Percentiles rank a stretch among this genome's conserved stretches.
phyloP scores from a whole-genome alignment of 2,888 invertebrate genomes.

The Drosophila fulvimacula region DNA sequence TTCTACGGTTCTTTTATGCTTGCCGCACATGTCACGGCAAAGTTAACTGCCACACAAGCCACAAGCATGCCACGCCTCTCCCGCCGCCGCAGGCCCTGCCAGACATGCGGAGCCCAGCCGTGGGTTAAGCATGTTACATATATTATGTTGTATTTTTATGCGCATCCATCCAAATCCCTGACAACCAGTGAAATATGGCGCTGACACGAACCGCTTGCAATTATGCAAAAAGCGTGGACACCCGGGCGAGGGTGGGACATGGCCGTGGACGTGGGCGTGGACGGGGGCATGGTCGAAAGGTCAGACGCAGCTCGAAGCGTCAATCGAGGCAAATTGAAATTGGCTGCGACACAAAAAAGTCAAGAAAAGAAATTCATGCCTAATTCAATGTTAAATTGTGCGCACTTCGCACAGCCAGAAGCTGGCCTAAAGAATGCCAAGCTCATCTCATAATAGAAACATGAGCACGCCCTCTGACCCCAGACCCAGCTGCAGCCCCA shows the following conservation, averaged over 20 bases:
- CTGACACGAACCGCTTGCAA: slow-evolving; percentile 48
- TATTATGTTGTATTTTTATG: slow-evolving; percentile 62
- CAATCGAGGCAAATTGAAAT: slow-evolving; percentile 62
- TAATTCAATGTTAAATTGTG: slow-evolving; percentile 70
- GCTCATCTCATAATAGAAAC: slow-evolving; percentile 45
- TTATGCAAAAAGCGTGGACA: slow-evolving; percentile 60
- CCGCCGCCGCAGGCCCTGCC: slow-evolving; percentile 10
- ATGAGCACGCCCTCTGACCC: slow-evolving; percentile 20
- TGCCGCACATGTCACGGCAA: slow-evolving; percentile 74
- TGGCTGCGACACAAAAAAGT: slow-evolving; percentile 22
- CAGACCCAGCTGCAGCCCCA: too few relatives aligned
- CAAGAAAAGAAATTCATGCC: slow-evolving; percentile 57
- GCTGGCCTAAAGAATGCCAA: slow-evolving; percentile 16
- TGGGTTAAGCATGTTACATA: slow-evolving; percentile 60
- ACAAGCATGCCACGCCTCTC: slow-evolving; percentile 8
- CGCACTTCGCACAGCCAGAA: slow-evolving; percentile 30
- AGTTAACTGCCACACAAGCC: slow-evolving; percentile 67
- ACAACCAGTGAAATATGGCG: slow-evolving; percentile 50
- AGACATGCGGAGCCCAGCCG: slow-evolving; percentile 23
- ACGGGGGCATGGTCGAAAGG: slow-evolving; percentile 24
- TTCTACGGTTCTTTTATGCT: slow-evolving; percentile 80
- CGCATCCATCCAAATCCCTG: slow-evolving; percentile 49
- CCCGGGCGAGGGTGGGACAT: neutral
- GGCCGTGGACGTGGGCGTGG: neutral
- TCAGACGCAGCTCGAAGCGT: slow-evolving; percentile 45